Base-by-base conservation (phyloP, 2,797 vertebrate genomes). In the Falco columbarius region DNA sequence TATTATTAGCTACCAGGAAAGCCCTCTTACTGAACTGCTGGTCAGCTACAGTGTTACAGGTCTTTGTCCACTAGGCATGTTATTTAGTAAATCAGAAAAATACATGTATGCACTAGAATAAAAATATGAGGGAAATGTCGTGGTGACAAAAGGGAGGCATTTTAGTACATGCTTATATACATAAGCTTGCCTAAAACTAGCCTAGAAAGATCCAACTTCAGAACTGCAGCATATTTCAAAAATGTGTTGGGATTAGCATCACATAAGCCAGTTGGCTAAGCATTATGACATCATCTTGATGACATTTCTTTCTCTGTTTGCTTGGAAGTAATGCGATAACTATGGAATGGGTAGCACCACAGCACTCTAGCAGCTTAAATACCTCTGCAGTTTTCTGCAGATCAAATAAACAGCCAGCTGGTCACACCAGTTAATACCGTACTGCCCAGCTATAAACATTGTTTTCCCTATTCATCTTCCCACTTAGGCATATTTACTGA, bases 321-420 rank as follows among this genome's bases (percentile, higher is more conserved):
- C 91, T 92, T 95, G 75, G 79, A 90, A 65, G 94, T 91, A 95
- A 96, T 36, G 75, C 0, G 61, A 83, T 92, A 95, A 88, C 9
- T 0, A 21, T 74, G 91, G 91, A 96, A 82, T 6, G 77, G 86
- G 36, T 46, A 89, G 83, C 81, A 73, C 62, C 22, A 4, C 4
- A 65, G 46, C 72, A 40, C 49, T 86, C 62, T 8, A 34, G 76
- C 42, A 95, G 49, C 76, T 75, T 71, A 77, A 89, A 96, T 91
- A 90, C 63, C 79, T 81, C 40, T 74, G 46, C 44, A 54, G 47
- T 91, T 93, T 89, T 93, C 83, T 94, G 73, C 62, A 84, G 92
- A 81, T 94, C 96, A 95, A 83, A 92, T 91, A 95, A 93, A 83
- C 67, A 65, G 38, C 61, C 87, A 91, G 84, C 55, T 93, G 83